phyloP scores from a whole-genome alignment of 1,140 invertebrate genomes.

The Formica selysi region DNA sequence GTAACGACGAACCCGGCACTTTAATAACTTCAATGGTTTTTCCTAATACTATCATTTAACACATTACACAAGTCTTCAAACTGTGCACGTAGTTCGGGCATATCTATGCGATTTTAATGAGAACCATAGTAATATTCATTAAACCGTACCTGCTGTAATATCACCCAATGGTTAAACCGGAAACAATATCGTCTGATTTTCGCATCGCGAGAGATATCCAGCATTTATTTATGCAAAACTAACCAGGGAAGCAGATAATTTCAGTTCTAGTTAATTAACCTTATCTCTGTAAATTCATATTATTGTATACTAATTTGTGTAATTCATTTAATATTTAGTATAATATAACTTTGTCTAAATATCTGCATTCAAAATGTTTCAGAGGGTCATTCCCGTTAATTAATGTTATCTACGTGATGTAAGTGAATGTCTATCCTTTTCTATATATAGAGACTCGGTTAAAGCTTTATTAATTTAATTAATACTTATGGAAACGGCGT shows the following conservation, averaged over 20 bases:
- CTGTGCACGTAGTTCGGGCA: background rate
- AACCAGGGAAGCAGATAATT: slow-evolving; percentile 24
- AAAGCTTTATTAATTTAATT: slow-evolving; percentile 20
- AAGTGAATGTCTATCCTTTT: slow-evolving; percentile 24
- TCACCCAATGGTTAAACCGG: background rate
- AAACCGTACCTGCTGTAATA: background rate
- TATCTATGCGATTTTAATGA: slow-evolving; percentile 11
- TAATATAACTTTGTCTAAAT: slow-evolving; percentile 38
- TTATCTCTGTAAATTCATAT: background rate
- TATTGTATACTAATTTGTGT: slow-evolving; percentile 33
- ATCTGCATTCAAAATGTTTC: slow-evolving; percentile 3
- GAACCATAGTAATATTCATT: slow-evolving; percentile 25
- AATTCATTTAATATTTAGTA: slow-evolving; percentile 40
- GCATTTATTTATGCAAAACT: slow-evolving; percentile 40
- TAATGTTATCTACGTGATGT: background rate
- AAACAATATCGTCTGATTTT: slow-evolving; percentile 24
- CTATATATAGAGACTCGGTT: background rate
- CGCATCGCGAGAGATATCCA: background rate
- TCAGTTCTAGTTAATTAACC: slow-evolving; percentile 31
- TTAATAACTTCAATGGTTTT: slow-evolving; percentile 59
- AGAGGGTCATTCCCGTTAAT: slow-evolving; percentile 4
- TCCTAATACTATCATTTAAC: slow-evolving; percentile 34
- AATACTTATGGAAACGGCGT: slow-evolving; percentile 15
- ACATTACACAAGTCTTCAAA: slow-evolving; percentile 11
- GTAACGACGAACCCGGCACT: slow-evolving; percentile 42